Base-by-base conservation (phyloP, 2,113 vertebrate species). In the Nibea coibor region DNA sequence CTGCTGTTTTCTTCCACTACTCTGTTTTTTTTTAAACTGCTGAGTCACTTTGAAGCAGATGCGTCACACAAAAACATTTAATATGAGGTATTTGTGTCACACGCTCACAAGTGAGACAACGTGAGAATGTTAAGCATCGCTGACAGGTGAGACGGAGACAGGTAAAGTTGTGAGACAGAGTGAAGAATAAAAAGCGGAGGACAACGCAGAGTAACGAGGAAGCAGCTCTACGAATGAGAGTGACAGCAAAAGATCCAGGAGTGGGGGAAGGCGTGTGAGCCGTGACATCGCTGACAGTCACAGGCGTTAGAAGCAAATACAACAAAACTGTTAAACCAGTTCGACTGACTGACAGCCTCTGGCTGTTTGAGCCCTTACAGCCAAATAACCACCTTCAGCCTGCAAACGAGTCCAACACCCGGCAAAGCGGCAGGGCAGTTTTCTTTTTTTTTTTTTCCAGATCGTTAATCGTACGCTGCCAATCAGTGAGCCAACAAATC, bases 241-340 rank as follows among this genome's bases (percentile, higher is more conserved):
- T 65, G 72, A 79, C 54, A 53, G 31, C 43, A 31, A 83, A 56
- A 77, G 35, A 48, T 45, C 43, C 65, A 73, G 59, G 2, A 1
- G 17, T 4, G 0, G 24, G 8, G 31, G 78, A 66, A 65, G 78
- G 69, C 16, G 56, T 73, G 66, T 7, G 61, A 75, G 59, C 72
- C 75, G 65, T 78, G 70, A 54, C 57, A 69, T 63, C 53, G 45
- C 14, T 53, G 28, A 66, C 11, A 42, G 24, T 45, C 39, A 51
- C 1, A 50, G 51, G 66, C 10, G 56, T 83, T 20, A 45, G 20
- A 10, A 10, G 51, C 53, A 47, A 64, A 83, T 12, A 24, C 63
- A 73, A 53, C 4, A 9, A 48, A 70, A 86, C 58, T 63, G 84
- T 68, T 70, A 48, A 88, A 93, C 86, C 83, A 74, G 89, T 89